phyloP scores from a whole-genome alignment of 2,797 vertebrate genomes.

The Cryptoprocta ferox region DNA sequence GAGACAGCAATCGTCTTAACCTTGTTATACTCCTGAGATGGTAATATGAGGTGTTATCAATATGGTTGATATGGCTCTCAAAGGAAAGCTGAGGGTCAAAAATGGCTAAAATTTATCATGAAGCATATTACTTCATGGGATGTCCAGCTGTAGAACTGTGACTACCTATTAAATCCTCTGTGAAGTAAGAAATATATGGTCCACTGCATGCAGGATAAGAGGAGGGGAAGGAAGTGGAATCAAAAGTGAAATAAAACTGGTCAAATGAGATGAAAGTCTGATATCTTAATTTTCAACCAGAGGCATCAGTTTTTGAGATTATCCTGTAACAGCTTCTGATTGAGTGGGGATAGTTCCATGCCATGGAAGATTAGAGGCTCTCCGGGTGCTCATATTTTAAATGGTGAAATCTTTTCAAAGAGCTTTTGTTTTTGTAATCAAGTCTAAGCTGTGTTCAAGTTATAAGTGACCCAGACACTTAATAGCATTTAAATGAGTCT shows the following conservation, averaged over 20 bases:
- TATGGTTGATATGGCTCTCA: conserved; percentile 82
- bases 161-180: conserved; percentile 79
- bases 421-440: conserved; percentile 42
- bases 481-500: conserved; percentile 3
- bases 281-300: conserved; percentile 72
- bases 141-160: conserved; percentile 77
- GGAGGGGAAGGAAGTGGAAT: conserved; percentile 35
- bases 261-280: conserved; percentile 71
- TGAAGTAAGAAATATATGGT: conserved; percentile 74
- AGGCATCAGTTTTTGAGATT: conserved; percentile 63
- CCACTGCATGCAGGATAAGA: conserved; percentile 51
- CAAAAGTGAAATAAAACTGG: conserved; percentile 58
- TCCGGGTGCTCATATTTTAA: not conserved
- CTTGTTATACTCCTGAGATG: conserved; percentile 86
- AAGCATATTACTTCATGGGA: conserved; percentile 79
- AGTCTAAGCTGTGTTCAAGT: not conserved
- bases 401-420: conserved; percentile 1
- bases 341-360: not conserved
- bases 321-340: conserved; percentile 41
- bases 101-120: conserved; percentile 84
- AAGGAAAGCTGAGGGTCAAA: conserved; percentile 85
- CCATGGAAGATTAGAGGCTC: conserved; percentile 54
- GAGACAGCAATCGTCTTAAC: conserved; percentile 87
- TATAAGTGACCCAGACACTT: conserved; percentile 7
- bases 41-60: conserved; percentile 86